Conservation (phyloP, 2,888 invertebrate species). For the Disparrhopalites patrizii region DNA sequence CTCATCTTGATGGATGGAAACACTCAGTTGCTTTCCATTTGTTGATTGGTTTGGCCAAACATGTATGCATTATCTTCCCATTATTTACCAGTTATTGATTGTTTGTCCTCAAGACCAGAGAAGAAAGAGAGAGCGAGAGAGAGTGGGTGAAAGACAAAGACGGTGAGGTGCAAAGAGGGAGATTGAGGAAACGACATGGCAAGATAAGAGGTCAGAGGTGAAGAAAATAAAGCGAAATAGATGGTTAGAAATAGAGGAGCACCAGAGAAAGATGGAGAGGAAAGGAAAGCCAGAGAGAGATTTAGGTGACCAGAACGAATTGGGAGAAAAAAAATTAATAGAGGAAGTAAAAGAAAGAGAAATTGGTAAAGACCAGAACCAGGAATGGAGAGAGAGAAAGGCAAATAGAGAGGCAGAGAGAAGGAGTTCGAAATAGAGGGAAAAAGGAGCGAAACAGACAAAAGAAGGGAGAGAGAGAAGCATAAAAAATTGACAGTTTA, state of each 20-base stretch:
- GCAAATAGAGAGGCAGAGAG: too few species aligned
- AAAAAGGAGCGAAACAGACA: too few species aligned
- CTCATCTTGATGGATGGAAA: too few species aligned
- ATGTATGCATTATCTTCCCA: too few species aligned
- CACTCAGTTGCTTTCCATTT: too few species aligned
- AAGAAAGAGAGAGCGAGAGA: background rate
- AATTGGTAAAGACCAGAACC: background rate
- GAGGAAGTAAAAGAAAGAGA: background rate
- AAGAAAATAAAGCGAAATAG: conserved; percentile 31
- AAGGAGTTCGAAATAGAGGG: too few species aligned
- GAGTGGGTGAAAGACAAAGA: too few species aligned
- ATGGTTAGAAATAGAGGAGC: conserved; percentile 27
- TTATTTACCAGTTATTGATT: too few species aligned
- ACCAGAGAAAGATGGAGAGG: conserved; percentile 21
- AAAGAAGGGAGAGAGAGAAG: too few species aligned
- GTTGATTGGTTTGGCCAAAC: too few species aligned
- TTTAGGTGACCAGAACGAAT: background rate
- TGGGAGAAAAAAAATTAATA: background rate
- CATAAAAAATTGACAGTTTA: too few species aligned
- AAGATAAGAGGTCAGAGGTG: background rate
- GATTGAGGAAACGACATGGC: background rate
- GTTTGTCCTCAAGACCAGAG: background rate
- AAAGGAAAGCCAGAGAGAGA: background rate
- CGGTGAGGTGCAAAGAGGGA: background rate
- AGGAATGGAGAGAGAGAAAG: conserved; percentile 3